Conservation (phyloP, 2,113 vertebrate genomes). For the Notechis scutatus region DNA sequence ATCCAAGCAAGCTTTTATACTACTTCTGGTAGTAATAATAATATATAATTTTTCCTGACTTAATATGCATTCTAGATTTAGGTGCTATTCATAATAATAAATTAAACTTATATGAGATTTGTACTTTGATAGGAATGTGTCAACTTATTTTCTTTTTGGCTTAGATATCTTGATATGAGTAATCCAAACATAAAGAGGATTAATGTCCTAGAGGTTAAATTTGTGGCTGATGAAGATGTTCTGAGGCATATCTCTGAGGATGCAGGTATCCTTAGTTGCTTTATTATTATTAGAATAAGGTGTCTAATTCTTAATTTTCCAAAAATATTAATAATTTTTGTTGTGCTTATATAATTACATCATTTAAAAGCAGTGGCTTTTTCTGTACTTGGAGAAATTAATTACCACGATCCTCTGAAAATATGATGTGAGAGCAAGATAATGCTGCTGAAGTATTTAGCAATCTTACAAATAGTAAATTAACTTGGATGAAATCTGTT, state of each 20-base stretch:
- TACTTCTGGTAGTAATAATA: background rate
- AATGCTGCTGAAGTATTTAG: background rate
- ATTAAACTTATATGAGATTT: background rate
- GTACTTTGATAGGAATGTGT: background rate
- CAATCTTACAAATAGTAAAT: background rate
- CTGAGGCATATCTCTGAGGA: constrained; percentile 87
- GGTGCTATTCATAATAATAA: background rate
- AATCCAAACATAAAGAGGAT: constrained; percentile 32
- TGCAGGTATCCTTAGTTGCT: constrained; percentile 69
- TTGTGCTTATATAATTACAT: background rate
- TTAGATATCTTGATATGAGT: constrained; percentile 69
- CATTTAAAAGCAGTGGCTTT: background rate
- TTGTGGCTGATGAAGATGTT: constrained; percentile 87
- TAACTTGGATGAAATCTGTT: background rate
- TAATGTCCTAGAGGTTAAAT: constrained; percentile 75
- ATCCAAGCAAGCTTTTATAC: background rate
- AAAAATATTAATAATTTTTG: background rate
- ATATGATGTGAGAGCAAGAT: background rate
- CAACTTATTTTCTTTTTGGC: background rate
- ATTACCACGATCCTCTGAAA: too few species aligned
- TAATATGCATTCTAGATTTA: background rate
- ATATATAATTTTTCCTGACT: background rate
- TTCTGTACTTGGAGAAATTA: background rate
- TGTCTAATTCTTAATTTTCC: background rate
- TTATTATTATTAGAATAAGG: background rate